Conservation (phyloP, 2,797 vertebrate genomes). For the Periparus ater region DNA sequence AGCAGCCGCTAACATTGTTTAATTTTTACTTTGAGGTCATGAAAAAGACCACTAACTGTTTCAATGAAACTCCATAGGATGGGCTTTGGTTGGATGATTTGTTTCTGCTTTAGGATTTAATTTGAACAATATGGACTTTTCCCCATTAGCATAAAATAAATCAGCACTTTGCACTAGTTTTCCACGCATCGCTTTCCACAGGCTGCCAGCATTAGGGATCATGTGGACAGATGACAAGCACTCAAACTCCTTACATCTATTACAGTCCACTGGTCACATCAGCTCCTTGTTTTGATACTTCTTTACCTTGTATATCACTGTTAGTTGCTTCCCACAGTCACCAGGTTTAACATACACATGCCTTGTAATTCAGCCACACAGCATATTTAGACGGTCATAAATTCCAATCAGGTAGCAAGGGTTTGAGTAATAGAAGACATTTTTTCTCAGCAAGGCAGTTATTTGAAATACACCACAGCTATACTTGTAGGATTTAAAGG, state of each 20-base stretch:
- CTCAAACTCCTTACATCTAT: background rate
- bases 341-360: background rate
- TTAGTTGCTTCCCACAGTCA: conserved; percentile 17
- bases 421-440: background rate
- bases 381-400: conserved; percentile 1
- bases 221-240: conserved; percentile 23
- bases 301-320: background rate
- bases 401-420: conserved; percentile 14
- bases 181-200: conserved; percentile 56
- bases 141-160: conserved; percentile 56
- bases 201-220: conserved; percentile 8
- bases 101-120: conserved; percentile 61
- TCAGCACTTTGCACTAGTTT: conserved; percentile 47
- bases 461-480: background rate
- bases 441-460: background rate
- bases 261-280: conserved; percentile 13
- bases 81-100: conserved; percentile 28
- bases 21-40: conserved; percentile 59
- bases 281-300: conserved; percentile 31
- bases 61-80: conserved; percentile 58
- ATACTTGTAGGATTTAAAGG: background rate
- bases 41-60: conserved; percentile 54
- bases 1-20: conserved; percentile 47
- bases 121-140: conserved; percentile 66
- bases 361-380: conserved; percentile 6